Conservation (phyloP, 2,113 vertebrate genomes). For the Thunnus thynnus region DNA sequence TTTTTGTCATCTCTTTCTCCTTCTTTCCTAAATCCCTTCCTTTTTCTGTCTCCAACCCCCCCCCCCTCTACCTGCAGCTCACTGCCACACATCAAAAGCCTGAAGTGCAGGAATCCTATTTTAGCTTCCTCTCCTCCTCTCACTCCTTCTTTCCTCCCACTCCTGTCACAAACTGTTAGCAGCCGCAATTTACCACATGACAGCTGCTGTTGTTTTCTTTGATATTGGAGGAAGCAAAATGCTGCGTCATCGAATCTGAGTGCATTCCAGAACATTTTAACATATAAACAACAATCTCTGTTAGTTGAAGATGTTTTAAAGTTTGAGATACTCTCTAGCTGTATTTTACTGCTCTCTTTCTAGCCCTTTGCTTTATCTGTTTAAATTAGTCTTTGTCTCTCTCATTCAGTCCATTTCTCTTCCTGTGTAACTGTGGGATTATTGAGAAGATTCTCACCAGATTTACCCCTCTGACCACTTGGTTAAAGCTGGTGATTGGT, state of each 20-base stretch:
- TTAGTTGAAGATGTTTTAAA: slow-evolving; percentile 40
- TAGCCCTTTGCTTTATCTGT: slow-evolving; percentile 25
- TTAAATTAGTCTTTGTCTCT: slow-evolving; percentile 20
- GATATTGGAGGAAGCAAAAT: slow-evolving; percentile 53
- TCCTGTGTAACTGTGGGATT: slow-evolving; percentile 4
- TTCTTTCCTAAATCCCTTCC: slow-evolving; percentile 53
- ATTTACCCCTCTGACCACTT: slow-evolving; percentile 26
- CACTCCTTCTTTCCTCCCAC: slow-evolving; percentile 63
- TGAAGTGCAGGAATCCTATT: slow-evolving; percentile 60
- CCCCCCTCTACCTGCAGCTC: slow-evolving; percentile 45
- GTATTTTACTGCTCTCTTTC: slow-evolving; percentile 16
- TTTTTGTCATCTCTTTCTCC: slow-evolving; percentile 50
- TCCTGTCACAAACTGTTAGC: slow-evolving; percentile 69
- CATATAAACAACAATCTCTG: slow-evolving; percentile 34
- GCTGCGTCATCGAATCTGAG: slow-evolving; percentile 65
- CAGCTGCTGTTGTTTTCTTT: slow-evolving; percentile 72
- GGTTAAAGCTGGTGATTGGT: slow-evolving; percentile 20
- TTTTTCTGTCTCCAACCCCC: slow-evolving; percentile 22
- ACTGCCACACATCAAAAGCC: slow-evolving; percentile 69
- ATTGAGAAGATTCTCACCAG: slow-evolving; percentile 31
- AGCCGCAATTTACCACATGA: slow-evolving; percentile 57
- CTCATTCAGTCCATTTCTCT: slow-evolving; percentile 23
- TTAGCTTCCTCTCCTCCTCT: slow-evolving; percentile 60
- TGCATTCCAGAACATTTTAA: slow-evolving; percentile 48
- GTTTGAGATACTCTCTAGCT: slow-evolving; percentile 35